Evolutionary conservation across 2,113 vertebrate species (phyloP).

Genomic region (Odontesthes bonariensis): DNA sequence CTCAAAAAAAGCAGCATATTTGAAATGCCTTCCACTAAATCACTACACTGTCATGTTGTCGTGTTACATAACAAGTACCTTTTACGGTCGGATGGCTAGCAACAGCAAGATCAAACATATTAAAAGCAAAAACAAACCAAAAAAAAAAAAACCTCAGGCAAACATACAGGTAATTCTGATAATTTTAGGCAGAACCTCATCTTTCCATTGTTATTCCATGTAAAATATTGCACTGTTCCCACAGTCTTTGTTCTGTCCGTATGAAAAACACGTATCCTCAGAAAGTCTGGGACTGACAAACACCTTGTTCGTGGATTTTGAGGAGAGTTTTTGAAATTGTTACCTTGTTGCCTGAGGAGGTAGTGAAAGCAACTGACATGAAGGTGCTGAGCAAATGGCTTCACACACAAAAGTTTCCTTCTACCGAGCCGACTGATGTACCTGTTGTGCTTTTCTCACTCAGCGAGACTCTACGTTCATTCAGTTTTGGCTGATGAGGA

Average conservation of each 20-base stretch:
- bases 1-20: constrained; percentile 35
- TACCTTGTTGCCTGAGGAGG: constrained; percentile 70
- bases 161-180: constrained; percentile 44
- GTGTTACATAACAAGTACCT: constrained; percentile 63
- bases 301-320: background rate
- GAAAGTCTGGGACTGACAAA: constrained; percentile 8
- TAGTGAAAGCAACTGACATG: constrained; percentile 57
- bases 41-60: constrained; percentile 47
- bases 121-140: constrained; percentile 12
- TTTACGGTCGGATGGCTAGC: constrained; percentile 49
- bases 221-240: constrained; percentile 85
- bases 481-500: constrained; percentile 59
- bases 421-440: constrained; percentile 60
- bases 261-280: constrained; percentile 26
- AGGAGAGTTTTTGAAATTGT: constrained; percentile 28
- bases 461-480: constrained; percentile 21
- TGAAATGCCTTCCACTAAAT: constrained; percentile 56
- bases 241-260: constrained; percentile 69
- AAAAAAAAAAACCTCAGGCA: constrained; percentile 48
- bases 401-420: constrained; percentile 14
- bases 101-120: constrained; percentile 37
- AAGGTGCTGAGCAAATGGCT: constrained; percentile 24
- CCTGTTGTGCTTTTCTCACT: constrained; percentile 72
- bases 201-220: constrained; percentile 71
- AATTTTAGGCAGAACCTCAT: constrained; percentile 58